phyloP scores from a whole-genome alignment of 2,797 vertebrate genomes.

The Ctenopoma multispine region DNA sequence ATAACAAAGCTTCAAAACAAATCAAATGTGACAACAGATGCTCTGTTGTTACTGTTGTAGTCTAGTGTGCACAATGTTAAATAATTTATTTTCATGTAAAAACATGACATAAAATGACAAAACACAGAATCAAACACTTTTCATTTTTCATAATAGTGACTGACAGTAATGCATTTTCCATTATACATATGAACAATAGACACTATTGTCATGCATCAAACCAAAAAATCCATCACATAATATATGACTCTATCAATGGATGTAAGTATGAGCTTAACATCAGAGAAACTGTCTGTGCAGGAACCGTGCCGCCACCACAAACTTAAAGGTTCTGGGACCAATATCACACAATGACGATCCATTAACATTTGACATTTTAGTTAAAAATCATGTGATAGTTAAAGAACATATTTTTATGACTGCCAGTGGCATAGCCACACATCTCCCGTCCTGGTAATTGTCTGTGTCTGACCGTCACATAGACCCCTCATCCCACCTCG shows the following conservation, averaged over 20 bases:
- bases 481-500: too few relatives aligned
- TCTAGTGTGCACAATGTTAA: background rate
- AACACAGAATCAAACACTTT: background rate
- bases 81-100: background rate
- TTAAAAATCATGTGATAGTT: too few relatives aligned
- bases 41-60: background rate
- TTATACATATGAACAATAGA: background rate
- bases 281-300: too few relatives aligned
- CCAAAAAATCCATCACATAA: slow-evolving; percentile 9
- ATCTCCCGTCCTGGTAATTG: too few relatives aligned
- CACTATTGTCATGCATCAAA: background rate
- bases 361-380: too few relatives aligned
- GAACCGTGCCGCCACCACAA: too few relatives aligned
- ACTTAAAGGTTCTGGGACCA: too few relatives aligned
- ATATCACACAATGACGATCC: too few relatives aligned
- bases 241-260: slow-evolving; percentile 5
- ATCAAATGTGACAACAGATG: slow-evolving; percentile 11
- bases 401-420: too few relatives aligned
- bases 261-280: background rate
- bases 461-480: too few relatives aligned
- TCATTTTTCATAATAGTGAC: background rate
- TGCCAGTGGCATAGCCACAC: too few relatives aligned
- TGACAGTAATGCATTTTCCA: too few relatives aligned
- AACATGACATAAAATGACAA: background rate
- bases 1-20: slow-evolving; percentile 5